Evolutionary conservation across 2,113 vertebrate species (phyloP), one percentile per base, ranked within the genome.

Genomic region (Lasiurus borealis): DNA sequence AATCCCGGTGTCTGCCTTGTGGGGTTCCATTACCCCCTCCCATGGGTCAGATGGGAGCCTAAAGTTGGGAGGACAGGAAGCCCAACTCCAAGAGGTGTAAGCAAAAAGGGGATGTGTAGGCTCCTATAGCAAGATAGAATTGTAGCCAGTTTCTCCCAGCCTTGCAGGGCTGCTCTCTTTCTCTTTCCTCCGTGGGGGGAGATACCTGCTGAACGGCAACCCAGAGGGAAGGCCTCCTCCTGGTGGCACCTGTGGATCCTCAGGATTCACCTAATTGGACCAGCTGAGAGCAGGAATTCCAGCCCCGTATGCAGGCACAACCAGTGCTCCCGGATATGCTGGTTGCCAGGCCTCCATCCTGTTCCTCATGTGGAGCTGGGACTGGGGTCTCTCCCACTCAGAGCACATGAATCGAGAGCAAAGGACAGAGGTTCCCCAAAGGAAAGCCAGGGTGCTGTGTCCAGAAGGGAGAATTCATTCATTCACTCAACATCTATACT

Each of bases 81-180:
- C 18, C 11, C 75, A 73, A 29, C 6, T 82, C 29, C 59, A 73
- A 52, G 44, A 44, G 66, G n/a, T 9, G 3, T 34, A 62, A 85
- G 44, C 59, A 14, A n/a, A 44, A 75, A 77, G 6, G 0, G 36
- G 54, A 21, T 2, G 29, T 6, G 14, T 54, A 36, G 18, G 9
- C 36, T 94, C 31, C 12, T 1, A 52, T 27, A 52, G 44, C 0
- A 0, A 10, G 62, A 0, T 3, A 34, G 31, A 15, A 29, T 8
- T 62, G 18, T 1, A 36, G 57, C 44, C 62, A 64, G 36, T 31
- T 36, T 50, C 31, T n/a, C 86, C 71, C 81, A 52, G 50, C 2
- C 36, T 44, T 13, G 7, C 1, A 8, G 46, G 0, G 0, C 68
- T 34, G 52, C 31, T n/a, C 31, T n/a, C 2, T 8, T 25, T 15